Evolutionary conservation across 2,797 vertebrate genomes (phyloP).

Genomic region (Poecile montanus): DNA sequence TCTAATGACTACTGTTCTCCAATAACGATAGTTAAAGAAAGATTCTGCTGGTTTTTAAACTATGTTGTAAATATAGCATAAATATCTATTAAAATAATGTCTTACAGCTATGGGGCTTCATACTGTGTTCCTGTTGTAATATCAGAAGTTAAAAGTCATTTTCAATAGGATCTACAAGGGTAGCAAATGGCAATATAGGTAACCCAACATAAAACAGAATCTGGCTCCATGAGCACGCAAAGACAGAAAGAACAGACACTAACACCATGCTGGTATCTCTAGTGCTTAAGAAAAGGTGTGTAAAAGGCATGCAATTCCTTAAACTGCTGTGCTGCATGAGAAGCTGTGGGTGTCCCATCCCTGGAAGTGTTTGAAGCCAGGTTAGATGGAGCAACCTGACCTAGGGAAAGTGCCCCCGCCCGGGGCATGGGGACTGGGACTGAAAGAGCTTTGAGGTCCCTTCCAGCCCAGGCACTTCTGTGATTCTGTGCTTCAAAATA

Average conservation of each 20-base stretch:
- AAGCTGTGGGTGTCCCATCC: no score
- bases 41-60: neutral
- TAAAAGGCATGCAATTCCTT: neutral
- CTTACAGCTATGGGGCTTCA: neutral
- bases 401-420: neutral
- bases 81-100: neutral
- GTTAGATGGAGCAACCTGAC: neutral
- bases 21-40: neutral
- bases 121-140: neutral
- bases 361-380: neutral
- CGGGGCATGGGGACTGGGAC: no score
- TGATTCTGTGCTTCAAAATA: neutral
- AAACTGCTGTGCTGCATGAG: neutral
- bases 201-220: neutral
- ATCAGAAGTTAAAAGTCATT: neutral
- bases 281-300: neutral
- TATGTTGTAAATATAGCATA: neutral
- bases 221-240: neutral
- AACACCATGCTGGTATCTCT: neutral
- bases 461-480: neutral
- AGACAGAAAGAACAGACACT: neutral
- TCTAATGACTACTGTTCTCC: neutral
- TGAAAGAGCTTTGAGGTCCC: neutral
- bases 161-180: neutral
- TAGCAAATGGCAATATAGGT: neutral